phyloP scores from a whole-genome alignment of 1,140 invertebrate genomes.

The Matsumurasca onukii region DNA sequence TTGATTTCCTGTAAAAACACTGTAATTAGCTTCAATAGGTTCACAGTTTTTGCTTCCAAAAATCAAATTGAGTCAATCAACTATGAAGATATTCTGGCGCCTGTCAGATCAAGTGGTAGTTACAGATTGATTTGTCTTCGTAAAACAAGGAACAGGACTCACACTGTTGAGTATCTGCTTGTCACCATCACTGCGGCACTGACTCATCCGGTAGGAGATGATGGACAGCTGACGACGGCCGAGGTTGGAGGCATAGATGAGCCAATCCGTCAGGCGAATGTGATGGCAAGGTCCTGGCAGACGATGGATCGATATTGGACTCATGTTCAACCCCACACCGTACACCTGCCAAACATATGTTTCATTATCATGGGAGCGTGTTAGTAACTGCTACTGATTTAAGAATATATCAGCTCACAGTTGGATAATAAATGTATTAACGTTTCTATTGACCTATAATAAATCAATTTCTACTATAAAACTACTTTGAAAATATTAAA shows the following conservation, averaged over 20 bases:
- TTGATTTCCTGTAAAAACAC: constrained; percentile 26
- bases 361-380: too few relatives aligned
- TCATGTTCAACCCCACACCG: constrained; percentile 47
- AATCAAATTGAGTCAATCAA: too few relatives aligned
- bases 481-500: too few relatives aligned
- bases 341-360: constrained; percentile 44
- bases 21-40: too few relatives aligned
- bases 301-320: constrained; percentile 52
- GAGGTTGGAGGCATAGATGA: constrained; percentile 48
- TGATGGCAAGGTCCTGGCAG: constrained; percentile 37
- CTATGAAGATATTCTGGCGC: too few relatives aligned
- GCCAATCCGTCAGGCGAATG: constrained; percentile 45
- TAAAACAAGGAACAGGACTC: constrained; percentile 4
- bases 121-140: too few relatives aligned
- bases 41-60: too few relatives aligned
- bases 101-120: too few relatives aligned
- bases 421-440: too few relatives aligned
- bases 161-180: constrained; percentile 33
- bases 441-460: too few relatives aligned
- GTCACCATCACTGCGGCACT: constrained; percentile 25
- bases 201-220: constrained; percentile 50
- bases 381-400: too few relatives aligned
- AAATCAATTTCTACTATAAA: neutral
- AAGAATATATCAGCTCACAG: too few relatives aligned
- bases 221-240: constrained; percentile 45